phyloP scores from a whole-genome alignment of 2,888 invertebrate species.

The Apantesis nais region DNA sequence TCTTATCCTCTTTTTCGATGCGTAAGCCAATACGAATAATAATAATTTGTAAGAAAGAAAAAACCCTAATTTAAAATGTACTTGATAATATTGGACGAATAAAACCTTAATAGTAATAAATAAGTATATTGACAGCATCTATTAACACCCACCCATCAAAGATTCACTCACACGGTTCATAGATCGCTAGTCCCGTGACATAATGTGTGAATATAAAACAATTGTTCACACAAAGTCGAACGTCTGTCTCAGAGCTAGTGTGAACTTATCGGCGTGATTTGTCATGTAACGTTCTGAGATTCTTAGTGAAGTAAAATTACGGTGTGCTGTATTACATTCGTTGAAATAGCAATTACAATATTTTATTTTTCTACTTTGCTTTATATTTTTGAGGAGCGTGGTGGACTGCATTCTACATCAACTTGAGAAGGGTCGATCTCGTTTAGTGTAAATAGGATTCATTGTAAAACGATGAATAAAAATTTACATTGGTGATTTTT shows the following conservation, averaged over 20 bases:
- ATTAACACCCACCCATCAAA: neutral
- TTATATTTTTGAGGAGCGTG: no score
- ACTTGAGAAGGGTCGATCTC: no score
- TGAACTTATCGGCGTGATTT: constrained; percentile 1
- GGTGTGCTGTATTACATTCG: neutral
- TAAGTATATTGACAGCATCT: neutral
- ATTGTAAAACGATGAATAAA: no score
- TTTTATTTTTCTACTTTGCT: no score
- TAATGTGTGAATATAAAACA: neutral
- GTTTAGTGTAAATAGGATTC: no score
- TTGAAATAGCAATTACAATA: neutral
- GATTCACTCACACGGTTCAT: neutral
- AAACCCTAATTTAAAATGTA: neutral
- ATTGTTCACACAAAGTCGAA: neutral
- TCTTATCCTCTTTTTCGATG: neutral
- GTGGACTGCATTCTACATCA: no score
- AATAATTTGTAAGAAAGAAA: neutral
- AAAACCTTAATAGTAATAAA: neutral
- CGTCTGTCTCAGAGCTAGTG: neutral
- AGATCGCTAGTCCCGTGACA: neutral
- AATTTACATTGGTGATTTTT: no score
- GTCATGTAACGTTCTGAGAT: constrained; percentile 2
- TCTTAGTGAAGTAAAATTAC: neutral
- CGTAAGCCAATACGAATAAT: neutral
- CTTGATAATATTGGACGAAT: neutral